Evolutionary conservation across 2,113 vertebrate species (phyloP), one percentile per base, ranked within the genome.

Genomic region (Microtus montanus): DNA sequence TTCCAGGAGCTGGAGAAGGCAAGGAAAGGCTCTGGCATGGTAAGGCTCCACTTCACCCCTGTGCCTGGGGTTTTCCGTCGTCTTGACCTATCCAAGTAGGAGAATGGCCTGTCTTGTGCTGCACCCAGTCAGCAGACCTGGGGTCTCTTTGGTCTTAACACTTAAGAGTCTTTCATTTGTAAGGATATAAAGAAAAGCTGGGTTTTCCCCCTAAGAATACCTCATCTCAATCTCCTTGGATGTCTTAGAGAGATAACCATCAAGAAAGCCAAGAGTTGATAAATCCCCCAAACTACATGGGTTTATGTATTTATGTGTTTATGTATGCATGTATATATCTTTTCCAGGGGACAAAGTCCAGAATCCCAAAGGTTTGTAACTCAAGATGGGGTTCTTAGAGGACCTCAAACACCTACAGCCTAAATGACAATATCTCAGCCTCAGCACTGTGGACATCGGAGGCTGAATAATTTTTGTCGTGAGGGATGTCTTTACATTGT

Each of bases 1-100:
- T 99, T 99, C 98, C 99, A 98, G 97, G 99, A 99, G 97, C 97
- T 99, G 98, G 99, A 99, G 98, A 98, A 97, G 7, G 99, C 99
- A 11, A 98, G 99, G 96, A 99, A 98, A 98, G 99, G 99, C 91
- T 98, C 99, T 3, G 99, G 99, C 44, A 98, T 99, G 99, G 99
- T 99, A 98, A 99, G 99, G 93, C 58, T 47, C 28, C 13, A 13
- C 33, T 80, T 33, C 10, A n/a, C 8, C 26, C 20, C 28, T 52
- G 38, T 41, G 30, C 47, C 20, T 4, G 24, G 15, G 28, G 44
- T 33, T 91, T 61, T 44, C 89, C 38, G 12, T 90, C 49, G 26
- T 28, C 58, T 26, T 33, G 61, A 84, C 15, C 15, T 52, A 1
- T 44, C 0, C 22, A n/a, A 26, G n/a, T 75, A 71, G n/a, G 11